Base-by-base conservation (phyloP, 2,888 invertebrate species). In the Hirtodrosophila duncani region DNA sequence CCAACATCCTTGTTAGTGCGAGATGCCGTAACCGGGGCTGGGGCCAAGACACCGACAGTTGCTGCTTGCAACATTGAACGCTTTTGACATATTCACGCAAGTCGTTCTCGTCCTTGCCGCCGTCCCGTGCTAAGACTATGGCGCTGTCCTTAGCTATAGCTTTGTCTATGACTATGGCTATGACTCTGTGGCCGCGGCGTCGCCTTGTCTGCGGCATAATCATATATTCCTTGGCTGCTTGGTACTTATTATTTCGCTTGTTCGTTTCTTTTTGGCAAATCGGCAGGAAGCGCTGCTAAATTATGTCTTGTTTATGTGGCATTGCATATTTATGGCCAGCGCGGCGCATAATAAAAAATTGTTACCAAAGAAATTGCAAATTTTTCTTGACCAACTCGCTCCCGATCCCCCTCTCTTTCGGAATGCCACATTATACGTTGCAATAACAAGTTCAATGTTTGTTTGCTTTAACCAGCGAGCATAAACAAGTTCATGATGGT, bases 241-340 rank as follows among this genome's bases (percentile, higher is more conserved):
- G 52, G 71, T 71, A 74, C 72, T 79, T 74, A 74, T 79, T 72
- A 72, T 74, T 74, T 79, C n/a, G 65, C 61, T 55, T 72, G 49
- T 49, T 63, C 74, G 60, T 37, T 41, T n/a, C 26, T 56, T 68
- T 75, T 72, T 78, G 81, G 75, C 81, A 79, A 70, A 75, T 69
- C 77, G 81, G 78, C 79, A 75, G 82, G 82, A 81, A 81, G 72
- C 61, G 39, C 71, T 62, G 64, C 63, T 80, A 77, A 77, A 77
- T 77, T 77, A 77, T 77, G 75, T 77, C 81, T 80, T 80, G 75
- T 80, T 77, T 77, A 77, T 77, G 78, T 80, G 81, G 79, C 72
- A 74, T 52, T 71, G 72, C 72, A 74, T 74, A 74, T 74, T 74
- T 74, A 74, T 74, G 77, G 46, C 75, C 67, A 52, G 49, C 44